Evolutionary conservation across 2,113 vertebrate genomes (phyloP).

Genomic region (Mirounga angustirostris): DNA sequence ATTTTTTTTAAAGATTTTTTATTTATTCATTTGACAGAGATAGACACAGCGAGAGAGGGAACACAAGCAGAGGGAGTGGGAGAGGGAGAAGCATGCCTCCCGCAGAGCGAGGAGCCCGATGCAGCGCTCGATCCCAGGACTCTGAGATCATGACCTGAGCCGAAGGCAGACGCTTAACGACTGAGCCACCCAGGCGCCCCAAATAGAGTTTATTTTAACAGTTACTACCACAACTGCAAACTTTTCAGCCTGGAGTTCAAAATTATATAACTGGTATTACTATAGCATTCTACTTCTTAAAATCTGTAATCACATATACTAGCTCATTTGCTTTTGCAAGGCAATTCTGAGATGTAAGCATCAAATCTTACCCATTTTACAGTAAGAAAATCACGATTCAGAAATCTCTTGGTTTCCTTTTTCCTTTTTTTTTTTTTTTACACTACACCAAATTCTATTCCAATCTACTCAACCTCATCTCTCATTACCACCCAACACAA

Average conservation of each 20-base stretch:
- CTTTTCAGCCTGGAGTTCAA: not conserved
- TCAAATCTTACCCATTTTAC: not conserved
- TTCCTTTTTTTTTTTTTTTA: not conserved
- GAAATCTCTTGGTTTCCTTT: not conserved
- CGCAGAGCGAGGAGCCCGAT: no score
- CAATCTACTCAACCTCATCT: not conserved
- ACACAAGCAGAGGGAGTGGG: no score
- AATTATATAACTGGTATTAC: not conserved
- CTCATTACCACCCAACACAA: not conserved
- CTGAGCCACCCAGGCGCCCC: no score
- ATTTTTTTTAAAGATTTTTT: no score
- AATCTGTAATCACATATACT: not conserved
- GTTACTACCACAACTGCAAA: not conserved
- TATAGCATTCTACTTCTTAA: not conserved
- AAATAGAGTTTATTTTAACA: not conserved
- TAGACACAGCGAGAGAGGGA: no score
- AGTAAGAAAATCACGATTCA: slow-evolving; percentile 42
- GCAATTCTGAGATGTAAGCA: not conserved
- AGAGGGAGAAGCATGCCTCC: no score
- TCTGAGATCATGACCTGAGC: no score
- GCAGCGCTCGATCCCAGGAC: no score
- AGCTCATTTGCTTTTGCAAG: slow-evolving; percentile 7
- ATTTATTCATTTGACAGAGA: no score
- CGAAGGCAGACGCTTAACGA: no score
- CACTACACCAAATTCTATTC: not conserved